A percentile compares a stretch with the other conserved stretches of the same genome.
phyloP scores from a whole-genome alignment of 1,140 invertebrate genomes.

The Idris sp. region DNA sequence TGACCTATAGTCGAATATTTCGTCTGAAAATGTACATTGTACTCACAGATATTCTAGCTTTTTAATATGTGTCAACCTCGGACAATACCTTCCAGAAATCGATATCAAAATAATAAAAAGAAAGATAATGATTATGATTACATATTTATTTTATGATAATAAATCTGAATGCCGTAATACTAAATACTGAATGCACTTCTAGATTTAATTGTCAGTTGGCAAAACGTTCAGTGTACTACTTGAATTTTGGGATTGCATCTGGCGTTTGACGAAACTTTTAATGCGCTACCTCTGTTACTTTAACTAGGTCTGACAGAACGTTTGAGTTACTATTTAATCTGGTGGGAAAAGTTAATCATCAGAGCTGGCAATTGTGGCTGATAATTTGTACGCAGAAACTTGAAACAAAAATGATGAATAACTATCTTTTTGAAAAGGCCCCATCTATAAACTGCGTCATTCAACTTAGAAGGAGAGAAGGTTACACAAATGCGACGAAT shows the following conservation, averaged over 20 bases:
- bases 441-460: too few species aligned
- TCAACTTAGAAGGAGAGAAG: too few species aligned
- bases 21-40: slow-evolving; percentile 35
- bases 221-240: slow-evolving; percentile 25
- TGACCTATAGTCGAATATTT: slow-evolving; percentile 35
- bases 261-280: background rate
- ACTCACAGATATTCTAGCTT: slow-evolving; percentile 37
- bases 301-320: too few species aligned
- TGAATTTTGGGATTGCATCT: slow-evolving; percentile 2
- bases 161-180: too few species aligned
- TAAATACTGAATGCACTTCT: slow-evolving; percentile 28
- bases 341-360: too few species aligned
- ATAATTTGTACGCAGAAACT: too few species aligned
- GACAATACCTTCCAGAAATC: background rate
- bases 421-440: too few species aligned
- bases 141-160: slow-evolving; percentile 19
- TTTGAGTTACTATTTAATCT: too few species aligned
- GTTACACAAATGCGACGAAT: too few species aligned
- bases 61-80: slow-evolving; percentile 36
- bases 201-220: slow-evolving; percentile 22
- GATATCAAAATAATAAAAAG: background rate
- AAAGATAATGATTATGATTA: slow-evolving; percentile 6
- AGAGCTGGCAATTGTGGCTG: too few species aligned
- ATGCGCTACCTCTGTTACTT: background rate
- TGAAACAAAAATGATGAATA: too few species aligned